Evolutionary conservation across 1,140 invertebrate species (phyloP), one percentile per base, ranked within the genome.

Genomic region (Probaryconus sp.): DNA sequence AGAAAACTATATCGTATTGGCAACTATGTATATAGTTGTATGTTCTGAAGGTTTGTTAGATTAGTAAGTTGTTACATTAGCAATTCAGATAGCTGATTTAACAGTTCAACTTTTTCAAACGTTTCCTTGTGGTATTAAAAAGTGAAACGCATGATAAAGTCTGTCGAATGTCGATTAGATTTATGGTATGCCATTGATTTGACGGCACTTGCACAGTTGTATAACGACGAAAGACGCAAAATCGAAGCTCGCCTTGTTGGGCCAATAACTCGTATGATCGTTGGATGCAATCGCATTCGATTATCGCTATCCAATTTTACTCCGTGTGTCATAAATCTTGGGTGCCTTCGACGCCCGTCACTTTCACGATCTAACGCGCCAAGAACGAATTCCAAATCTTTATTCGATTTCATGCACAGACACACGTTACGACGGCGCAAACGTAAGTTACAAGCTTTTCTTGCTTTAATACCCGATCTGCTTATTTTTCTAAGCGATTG

Each of bases 241-340:
- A 68, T 74, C 56, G 50, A 68, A 40, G 33, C 58, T 51, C 56
- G 30, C 56, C 56, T 68, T 74, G 55, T 68, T 64, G 35, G 56
- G 63, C 63, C 56, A 74, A 74, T 74, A 74, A 74, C 71, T 74
- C 51, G 71, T 67, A 61, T 67, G 70, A 74, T 68, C 42, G 71
- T 56, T 33, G 56, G 58, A 74, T 63, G 63, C 56, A 75, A 75
- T 69, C 63, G 63, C 50, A 63, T 58, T 74, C 71, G 58, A 74
- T 74, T 68, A 74, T 64, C 64, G 64, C 64, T 31, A 64, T 51
- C 72, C 64, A 75, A 69, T 75, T 75, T 64, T 69, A 64, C 50
- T 43, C 17, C 58, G 58, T 20, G n/a, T n/a, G 56, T 65, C 48
- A 74, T 74, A 69, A 75, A 75, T 75, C 72, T 64, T 64, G 45